Evolutionary conservation across 2,797 vertebrate species (phyloP).

Genomic region (Sebastes cheni): DNA sequence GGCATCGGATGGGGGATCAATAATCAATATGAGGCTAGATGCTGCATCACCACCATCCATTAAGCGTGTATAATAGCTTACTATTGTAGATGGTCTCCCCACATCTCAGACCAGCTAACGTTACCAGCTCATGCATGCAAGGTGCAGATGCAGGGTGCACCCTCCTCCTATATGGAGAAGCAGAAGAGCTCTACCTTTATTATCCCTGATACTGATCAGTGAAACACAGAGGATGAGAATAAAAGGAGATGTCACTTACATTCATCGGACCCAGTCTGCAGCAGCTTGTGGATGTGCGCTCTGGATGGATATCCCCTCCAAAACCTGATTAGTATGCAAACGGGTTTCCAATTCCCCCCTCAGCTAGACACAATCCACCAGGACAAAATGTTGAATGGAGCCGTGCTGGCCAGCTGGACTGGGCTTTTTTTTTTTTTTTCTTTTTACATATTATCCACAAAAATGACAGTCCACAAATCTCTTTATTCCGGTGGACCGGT

Average conservation of each 20-base stretch:
- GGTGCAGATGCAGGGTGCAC: constrained; percentile 64
- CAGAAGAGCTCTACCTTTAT: neutral
- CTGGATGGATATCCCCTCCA: constrained; percentile 64
- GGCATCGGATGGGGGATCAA: constrained; percentile 34
- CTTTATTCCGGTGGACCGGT: constrained; percentile 14
- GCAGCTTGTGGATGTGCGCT: constrained; percentile 64
- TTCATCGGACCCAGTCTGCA: constrained; percentile 73
- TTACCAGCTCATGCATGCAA: constrained; percentile 44
- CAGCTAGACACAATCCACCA: constrained; percentile 56
- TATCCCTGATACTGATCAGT: neutral
- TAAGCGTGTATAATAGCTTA: neutral
- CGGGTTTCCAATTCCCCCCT: constrained; percentile 63
- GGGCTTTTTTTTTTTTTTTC: neutral
- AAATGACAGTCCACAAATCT: constrained; percentile 33
- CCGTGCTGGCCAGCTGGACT: constrained; percentile 34
- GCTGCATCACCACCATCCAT: constrained; percentile 21
- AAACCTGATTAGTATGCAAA: constrained; percentile 78
- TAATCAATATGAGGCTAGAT: constrained; percentile 39
- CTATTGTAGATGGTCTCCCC: constrained; percentile 27
- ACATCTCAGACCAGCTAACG: constrained; percentile 13
- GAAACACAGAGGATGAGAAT: constrained; percentile 20
- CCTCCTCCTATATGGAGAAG: constrained; percentile 10
- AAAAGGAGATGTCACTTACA: constrained; percentile 77
- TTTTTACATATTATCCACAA: constrained; percentile 71
- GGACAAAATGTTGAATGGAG: constrained; percentile 63